Evolutionary conservation across 2,797 vertebrate genomes (phyloP).

Genomic region (Columba guinea): DNA sequence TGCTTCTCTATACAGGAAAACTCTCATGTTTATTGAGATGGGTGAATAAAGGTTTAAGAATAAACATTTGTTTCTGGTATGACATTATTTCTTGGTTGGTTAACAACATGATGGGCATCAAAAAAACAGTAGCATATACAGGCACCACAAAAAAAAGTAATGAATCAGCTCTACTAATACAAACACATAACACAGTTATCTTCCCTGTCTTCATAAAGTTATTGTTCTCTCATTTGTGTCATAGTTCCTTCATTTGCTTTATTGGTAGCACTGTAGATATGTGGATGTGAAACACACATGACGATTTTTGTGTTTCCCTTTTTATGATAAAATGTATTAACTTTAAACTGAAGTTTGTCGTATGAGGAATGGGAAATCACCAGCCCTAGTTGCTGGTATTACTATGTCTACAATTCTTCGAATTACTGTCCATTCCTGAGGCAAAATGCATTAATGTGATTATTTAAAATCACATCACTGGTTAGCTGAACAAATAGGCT

Average conservation of each 20-base stretch:
- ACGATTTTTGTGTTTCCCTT: background rate
- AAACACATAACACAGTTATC: background rate
- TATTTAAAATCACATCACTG: constrained; percentile 19
- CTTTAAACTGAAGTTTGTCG: background rate
- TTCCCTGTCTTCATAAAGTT: background rate
- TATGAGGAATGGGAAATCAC: background rate
- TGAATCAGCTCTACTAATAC: background rate
- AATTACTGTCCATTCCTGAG: background rate
- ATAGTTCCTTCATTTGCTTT: background rate
- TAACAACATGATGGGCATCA: background rate
- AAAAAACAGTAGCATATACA: background rate
- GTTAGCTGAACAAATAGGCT: background rate
- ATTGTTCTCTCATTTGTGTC: background rate
- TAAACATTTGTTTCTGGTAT: background rate
- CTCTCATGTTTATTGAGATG: background rate
- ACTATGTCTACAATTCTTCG: background rate
- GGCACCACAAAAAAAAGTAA: background rate
- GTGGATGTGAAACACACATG: background rate
- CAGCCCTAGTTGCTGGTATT: background rate
- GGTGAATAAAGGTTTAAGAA: constrained; percentile 1
- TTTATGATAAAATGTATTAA: background rate
- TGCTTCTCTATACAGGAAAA: background rate
- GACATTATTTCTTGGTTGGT: constrained; percentile 34
- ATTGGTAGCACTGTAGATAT: background rate
- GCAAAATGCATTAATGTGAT: background rate